Percentiles rank a stretch among this genome's conserved stretches.
Evolutionary conservation across 2,888 invertebrate species (phyloP).

Genomic region (Elegia similella): DNA sequence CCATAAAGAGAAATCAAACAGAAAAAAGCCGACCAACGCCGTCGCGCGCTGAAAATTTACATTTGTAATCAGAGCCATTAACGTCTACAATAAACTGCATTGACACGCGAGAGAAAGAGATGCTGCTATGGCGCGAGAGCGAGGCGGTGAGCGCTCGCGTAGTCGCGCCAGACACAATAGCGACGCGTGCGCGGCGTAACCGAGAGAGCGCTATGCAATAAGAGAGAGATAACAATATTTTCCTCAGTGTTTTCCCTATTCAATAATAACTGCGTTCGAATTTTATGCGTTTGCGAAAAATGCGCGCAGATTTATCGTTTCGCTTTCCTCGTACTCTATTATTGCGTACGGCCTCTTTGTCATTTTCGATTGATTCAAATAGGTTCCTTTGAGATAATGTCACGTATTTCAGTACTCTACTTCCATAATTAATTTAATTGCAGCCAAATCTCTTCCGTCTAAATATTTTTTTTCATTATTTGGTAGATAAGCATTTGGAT

Average conservation of each 20-base stretch:
- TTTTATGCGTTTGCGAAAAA: constrained; percentile 79
- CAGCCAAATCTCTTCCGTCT: no score
- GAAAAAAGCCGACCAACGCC: constrained; percentile 73
- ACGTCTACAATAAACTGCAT: constrained; percentile 80
- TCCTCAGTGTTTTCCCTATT: constrained; percentile 45
- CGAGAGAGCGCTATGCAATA: constrained; percentile 49
- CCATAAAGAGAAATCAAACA: constrained; percentile 69
- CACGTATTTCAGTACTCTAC: not conserved
- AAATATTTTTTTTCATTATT: no score
- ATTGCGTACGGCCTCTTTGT: constrained; percentile 33
- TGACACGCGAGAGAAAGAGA: constrained; percentile 67
- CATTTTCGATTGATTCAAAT: constrained; percentile 16
- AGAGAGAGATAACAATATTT: constrained; percentile 45
- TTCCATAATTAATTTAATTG: no score
- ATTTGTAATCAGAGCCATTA: constrained; percentile 80
- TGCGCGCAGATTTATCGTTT: constrained; percentile 69
- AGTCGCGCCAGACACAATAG: constrained; percentile 75
- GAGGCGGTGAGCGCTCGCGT: constrained; percentile 49
- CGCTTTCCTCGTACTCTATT: constrained; percentile 68
- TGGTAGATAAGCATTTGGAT: no score
- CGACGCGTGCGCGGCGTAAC: constrained; percentile 67
- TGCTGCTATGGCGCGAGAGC: constrained; percentile 52
- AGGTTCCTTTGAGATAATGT: not conserved
- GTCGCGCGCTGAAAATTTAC: constrained; percentile 78
- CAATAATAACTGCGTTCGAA: constrained; percentile 72